Conservation (phyloP, 2,888 invertebrate genomes). For the Caenorhabditis sinica region DNA sequence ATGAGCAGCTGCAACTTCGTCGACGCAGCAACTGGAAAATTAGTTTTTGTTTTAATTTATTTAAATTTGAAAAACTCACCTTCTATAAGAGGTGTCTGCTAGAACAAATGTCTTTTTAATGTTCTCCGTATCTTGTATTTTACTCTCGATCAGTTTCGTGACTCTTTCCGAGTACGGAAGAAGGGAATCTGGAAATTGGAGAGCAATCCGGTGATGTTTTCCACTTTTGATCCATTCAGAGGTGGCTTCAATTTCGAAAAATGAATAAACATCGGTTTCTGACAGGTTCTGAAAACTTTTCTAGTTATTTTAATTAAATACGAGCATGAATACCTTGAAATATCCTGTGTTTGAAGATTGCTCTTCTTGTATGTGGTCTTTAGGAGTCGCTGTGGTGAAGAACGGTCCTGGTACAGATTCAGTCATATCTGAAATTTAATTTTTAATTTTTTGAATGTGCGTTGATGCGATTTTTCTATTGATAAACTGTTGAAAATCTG, state of each 20-base stretch:
- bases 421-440: slow-evolving; percentile 32
- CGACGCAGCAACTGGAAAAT: slow-evolving; percentile 90
- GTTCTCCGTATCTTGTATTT: slow-evolving; percentile 1
- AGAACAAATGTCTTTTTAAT: slow-evolving; percentile 76
- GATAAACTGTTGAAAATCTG: not conserved
- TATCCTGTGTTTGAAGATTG: slow-evolving; percentile 19
- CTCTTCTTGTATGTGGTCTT: slow-evolving; percentile 26
- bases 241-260: slow-evolving; percentile 76
- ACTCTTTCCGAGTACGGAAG: slow-evolving; percentile 72
- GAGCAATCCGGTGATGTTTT: slow-evolving; percentile 73
- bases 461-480: not conserved
- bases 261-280: slow-evolving; percentile 53
- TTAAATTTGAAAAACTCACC: slow-evolving; percentile 62
- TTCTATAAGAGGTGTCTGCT: slow-evolving; percentile 82
- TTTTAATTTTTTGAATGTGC: not conserved
- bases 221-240: slow-evolving; percentile 75
- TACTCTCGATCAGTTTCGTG: slow-evolving; percentile 48
- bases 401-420: slow-evolving; percentile 44
- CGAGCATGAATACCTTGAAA: slow-evolving; percentile 7
- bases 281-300: slow-evolving; percentile 34
- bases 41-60: slow-evolving; percentile 49
- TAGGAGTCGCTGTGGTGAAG: slow-evolving; percentile 62
- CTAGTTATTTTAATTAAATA: not conserved
- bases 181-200: slow-evolving; percentile 80
- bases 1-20: slow-evolving; percentile 93